Evolutionary conservation across 2,113 vertebrate species (phyloP), one percentile per base, ranked within the genome.

Genomic region (Phaethon lepturus): DNA sequence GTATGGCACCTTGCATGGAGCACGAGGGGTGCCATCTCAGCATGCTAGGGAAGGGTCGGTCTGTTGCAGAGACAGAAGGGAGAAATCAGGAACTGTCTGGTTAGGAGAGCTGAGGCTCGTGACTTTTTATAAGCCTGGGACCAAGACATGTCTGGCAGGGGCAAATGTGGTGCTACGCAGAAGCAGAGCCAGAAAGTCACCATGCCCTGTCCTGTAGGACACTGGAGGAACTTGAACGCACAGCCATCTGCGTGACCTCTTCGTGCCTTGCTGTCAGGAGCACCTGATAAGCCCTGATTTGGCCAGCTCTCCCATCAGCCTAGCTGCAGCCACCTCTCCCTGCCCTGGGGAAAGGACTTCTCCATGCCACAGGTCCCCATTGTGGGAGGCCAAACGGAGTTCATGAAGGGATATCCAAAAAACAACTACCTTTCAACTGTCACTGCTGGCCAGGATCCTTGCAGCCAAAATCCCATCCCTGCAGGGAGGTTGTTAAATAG

Each of bases 401-500:
- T 44, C 68, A 55, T 28, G 28, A 62, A 24, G 60, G 17, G 59
- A 73, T 31, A 83, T 28, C 29, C 26, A 53, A 53, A 77, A 74
- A 35, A 9, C 0, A 13, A 79, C 15, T 50, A 50, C 12, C 20
- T 78, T 60, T 17, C 58, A 64, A 44, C 3, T 53, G 17, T 49
- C 2, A 0, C 53, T 33, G 4, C 56, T 81, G 69, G 73, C 59
- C 40, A 64, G 4, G 44, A 91, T 52, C 59, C 40, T 59, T 59
- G 53, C 62, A 86, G 72, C 33, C 92, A 88, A 91, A 94, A 90
- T 19, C 62, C 77, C 38, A 14, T 68, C 74, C n/a, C 77, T 76
- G 66, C 40, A 79, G 67, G 66, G 49, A 96, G 40, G 58, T 64
- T 52, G 72, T 67, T 84, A 95, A 93, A 94, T 22, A 90, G 47